Evolutionary conservation across 2,113 vertebrate species (phyloP).

Genomic region (Pelobates fuscus): DNA sequence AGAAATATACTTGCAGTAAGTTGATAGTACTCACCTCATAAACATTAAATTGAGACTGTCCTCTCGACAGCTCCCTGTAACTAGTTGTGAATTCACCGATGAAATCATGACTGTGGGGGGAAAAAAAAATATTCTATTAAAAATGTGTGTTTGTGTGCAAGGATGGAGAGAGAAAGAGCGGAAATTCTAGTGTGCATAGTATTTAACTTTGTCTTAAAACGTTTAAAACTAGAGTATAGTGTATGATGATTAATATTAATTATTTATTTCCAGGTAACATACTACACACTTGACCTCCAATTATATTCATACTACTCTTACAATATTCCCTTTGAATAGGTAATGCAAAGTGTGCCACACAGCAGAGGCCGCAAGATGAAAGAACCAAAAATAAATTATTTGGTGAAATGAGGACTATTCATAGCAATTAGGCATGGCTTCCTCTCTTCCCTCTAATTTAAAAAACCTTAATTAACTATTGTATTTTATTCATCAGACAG

Average conservation of each 20-base stretch:
- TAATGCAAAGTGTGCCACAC: not conserved
- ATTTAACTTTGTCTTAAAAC: not conserved
- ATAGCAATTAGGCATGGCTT: not conserved
- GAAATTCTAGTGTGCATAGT: not conserved
- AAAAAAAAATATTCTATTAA: too few species aligned
- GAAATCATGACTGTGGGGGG: conserved; percentile 85
- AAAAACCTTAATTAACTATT: conserved; percentile 1
- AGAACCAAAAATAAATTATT: conserved; percentile 11
- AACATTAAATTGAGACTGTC: conserved; percentile 95
- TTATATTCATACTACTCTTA: not conserved
- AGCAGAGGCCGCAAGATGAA: not conserved
- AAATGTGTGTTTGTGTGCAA: too few species aligned
- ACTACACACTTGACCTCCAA: not conserved
- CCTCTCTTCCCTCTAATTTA: not conserved
- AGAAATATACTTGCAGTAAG: too few species aligned
- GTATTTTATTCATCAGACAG: conserved; percentile 2
- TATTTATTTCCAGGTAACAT: not conserved
- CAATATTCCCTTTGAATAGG: conserved; percentile 1
- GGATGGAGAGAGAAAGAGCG: not conserved
- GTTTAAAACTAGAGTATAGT: not conserved
- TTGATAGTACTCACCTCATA: conserved; percentile 80
- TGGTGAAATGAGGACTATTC: conserved; percentile 1
- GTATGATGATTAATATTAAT: not conserved
- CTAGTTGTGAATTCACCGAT: conserved; percentile 98
- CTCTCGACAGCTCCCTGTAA: conserved; percentile 92